These are phyloP conservation scores for Fissipunctia ypsillon DNA, from an alignment of 2,888 invertebrate species.

Conservation along the genomic window DNA sequence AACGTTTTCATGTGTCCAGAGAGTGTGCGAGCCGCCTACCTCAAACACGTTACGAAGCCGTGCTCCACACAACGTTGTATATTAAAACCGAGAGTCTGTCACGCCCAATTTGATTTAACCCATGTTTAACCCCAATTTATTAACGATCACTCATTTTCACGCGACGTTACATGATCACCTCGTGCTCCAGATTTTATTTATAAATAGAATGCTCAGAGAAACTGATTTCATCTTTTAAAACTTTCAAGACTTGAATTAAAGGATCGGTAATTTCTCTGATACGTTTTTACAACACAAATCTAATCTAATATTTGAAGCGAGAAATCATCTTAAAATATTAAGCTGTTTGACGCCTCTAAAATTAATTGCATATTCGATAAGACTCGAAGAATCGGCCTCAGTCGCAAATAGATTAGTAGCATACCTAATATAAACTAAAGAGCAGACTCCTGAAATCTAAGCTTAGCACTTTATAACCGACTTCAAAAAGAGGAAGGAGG, in stretches of 20 bases:
- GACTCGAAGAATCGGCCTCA: neutral
- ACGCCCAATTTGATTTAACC: conserved; percentile 85
- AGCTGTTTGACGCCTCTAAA: neutral
- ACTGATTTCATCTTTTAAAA: conserved; percentile 12
- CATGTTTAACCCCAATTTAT: conserved; percentile 86
- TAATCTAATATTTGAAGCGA: neutral
- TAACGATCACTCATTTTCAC: conserved; percentile 78
- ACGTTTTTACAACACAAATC: neutral
- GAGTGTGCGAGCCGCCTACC: conserved; percentile 50
- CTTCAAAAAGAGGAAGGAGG: no score
- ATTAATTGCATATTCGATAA: conserved; percentile 1
- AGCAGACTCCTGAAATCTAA: neutral
- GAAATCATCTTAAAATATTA: neutral
- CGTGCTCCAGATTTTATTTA: conserved; percentile 55
- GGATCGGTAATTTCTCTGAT: conserved; percentile 8
- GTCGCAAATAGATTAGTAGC: neutral
- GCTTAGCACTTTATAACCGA: neutral
- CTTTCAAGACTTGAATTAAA: conserved; percentile 6
- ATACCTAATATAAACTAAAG: neutral
- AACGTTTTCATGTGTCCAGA: neutral
- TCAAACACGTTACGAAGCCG: conserved; percentile 75
- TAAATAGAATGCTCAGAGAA: conserved; percentile 34
- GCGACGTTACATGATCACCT: conserved; percentile 63
- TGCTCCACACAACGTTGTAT: conserved; percentile 77
- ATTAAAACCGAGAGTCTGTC: conserved; percentile 78